A percentile compares a stretch with the other conserved stretches of the same genome.
These are phyloP conservation scores for Lateolabrax maculatus DNA, from an alignment of 2,797 vertebrate species.

Conservation along the genomic window DNA sequence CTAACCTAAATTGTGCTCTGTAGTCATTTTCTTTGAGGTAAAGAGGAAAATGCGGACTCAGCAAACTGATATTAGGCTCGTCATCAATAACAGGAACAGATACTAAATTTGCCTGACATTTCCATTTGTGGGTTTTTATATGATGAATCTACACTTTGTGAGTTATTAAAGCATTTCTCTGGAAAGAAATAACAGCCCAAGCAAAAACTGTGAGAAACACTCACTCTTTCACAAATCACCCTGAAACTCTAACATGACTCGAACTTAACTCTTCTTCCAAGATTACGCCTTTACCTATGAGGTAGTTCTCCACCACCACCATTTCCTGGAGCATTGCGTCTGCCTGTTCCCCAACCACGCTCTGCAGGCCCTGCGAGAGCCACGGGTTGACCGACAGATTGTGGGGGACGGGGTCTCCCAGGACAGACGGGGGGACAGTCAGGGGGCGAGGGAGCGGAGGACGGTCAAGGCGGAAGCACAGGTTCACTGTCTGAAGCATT, in stretches of 20 bases:
- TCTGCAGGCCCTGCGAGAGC: conserved; percentile 41
- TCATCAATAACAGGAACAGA: not conserved
- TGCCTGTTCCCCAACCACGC: not conserved
- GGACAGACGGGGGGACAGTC: conserved; percentile 48
- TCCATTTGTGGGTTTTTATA: too few species aligned
- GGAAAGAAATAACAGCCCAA: too few species aligned
- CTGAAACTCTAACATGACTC: not conserved
- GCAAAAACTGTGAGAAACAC: too few species aligned
- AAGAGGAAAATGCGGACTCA: not conserved
- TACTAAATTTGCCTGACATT: not conserved
- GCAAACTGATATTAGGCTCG: not conserved
- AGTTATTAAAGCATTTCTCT: too few species aligned
- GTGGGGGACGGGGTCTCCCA: conserved; percentile 12
- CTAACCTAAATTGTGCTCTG: too few species aligned
- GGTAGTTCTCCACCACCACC: conserved; percentile 67
- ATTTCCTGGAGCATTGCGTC: conserved; percentile 48
- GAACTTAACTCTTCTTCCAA: too few species aligned
- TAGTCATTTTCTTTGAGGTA: not conserved
- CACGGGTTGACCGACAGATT: conserved; percentile 3
- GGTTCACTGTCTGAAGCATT: conserved; percentile 83
- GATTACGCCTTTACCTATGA: conserved; percentile 62
- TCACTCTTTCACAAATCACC: too few species aligned
- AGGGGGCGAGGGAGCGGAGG: conserved; percentile 64
- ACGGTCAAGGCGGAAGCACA: conserved; percentile 89
- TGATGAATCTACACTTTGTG: too few species aligned